A percentile compares a stretch with the other conserved stretches of the same genome.
These are phyloP conservation scores for Coregonus suidteri DNA, from an alignment of 2,797 vertebrate genomes.

Conservation along the genomic window DNA sequence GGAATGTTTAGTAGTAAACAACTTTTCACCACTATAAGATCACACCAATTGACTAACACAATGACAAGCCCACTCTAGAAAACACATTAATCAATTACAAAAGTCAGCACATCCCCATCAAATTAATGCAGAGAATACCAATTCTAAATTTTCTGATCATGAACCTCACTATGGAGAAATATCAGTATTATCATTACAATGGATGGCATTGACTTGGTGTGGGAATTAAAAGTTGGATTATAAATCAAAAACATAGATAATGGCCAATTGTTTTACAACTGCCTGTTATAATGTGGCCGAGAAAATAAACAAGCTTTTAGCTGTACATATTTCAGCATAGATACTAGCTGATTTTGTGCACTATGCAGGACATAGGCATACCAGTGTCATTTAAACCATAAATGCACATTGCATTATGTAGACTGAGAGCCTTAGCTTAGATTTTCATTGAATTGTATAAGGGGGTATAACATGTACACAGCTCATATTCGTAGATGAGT, in stretches of 20 bases:
- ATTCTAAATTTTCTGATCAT: conserved; percentile 51
- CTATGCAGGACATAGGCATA: conserved; percentile 66
- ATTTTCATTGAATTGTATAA: not conserved
- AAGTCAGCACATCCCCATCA: conserved; percentile 33
- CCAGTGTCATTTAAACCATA: conserved; percentile 55
- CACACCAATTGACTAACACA: conserved; percentile 18
- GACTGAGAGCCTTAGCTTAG: conserved; percentile 48
- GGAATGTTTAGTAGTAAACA: not conserved
- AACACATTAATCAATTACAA: conserved; percentile 34
- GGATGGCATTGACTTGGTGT: conserved; percentile 25
- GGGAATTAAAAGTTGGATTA: conserved; percentile 34
- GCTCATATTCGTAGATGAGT: conserved; percentile 43
- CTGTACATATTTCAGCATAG: conserved; percentile 57
- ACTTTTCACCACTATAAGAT: not conserved
- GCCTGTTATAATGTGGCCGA: conserved; percentile 48
- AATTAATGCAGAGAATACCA: conserved; percentile 71
- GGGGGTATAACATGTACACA: conserved; percentile 36
- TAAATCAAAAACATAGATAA: conserved; percentile 52
- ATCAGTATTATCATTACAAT: conserved; percentile 38
- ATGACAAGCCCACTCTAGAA: conserved; percentile 50
- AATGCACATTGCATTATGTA: conserved; percentile 65
- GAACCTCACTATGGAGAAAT: conserved; percentile 41
- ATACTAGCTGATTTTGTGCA: conserved; percentile 57
- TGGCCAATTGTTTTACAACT: conserved; percentile 52
- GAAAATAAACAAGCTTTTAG: conserved; percentile 49